phyloP scores from a whole-genome alignment of 1,140 invertebrate species.

The Colletes latitarsis region DNA sequence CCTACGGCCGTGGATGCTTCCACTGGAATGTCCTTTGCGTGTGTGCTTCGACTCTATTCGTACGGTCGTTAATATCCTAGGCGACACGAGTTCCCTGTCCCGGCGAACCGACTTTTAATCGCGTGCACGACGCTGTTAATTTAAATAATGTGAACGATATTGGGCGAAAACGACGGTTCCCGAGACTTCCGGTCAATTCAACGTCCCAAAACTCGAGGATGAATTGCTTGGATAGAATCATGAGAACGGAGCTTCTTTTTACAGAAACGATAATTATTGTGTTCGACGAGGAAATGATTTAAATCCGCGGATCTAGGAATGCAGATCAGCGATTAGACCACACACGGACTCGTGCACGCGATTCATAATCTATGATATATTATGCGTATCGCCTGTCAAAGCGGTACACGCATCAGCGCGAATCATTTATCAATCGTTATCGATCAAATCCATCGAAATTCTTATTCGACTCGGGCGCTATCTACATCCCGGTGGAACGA shows the following conservation, averaged over 20 bases:
- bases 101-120: slow-evolving; percentile 21
- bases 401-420: slow-evolving; percentile 35
- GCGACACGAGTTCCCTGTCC: slow-evolving; percentile 19
- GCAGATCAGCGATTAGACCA: slow-evolving; percentile 17
- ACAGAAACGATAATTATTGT: too few relatives aligned
- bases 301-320: slow-evolving; percentile 11
- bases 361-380: slow-evolving; percentile 36
- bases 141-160: background rate
- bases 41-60: slow-evolving; percentile 9
- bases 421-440: slow-evolving; percentile 54
- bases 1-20: background rate
- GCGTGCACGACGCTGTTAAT: slow-evolving; percentile 8
- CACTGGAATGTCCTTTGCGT: slow-evolving; percentile 31
- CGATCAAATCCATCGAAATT: slow-evolving; percentile 35
- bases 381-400: slow-evolving; percentile 37
- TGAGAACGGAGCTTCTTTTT: background rate
- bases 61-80: slow-evolving; percentile 30
- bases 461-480: slow-evolving; percentile 11
- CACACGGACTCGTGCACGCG: slow-evolving; percentile 13
- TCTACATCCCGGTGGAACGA: slow-evolving; percentile 17
- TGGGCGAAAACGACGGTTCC: background rate
- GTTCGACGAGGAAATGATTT: background rate
- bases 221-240: background rate
- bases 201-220: too few relatives aligned
- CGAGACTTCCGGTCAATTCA: too few relatives aligned